Conservation (phyloP, 2,888 invertebrate species). For the Ochropacha duplaris region DNA sequence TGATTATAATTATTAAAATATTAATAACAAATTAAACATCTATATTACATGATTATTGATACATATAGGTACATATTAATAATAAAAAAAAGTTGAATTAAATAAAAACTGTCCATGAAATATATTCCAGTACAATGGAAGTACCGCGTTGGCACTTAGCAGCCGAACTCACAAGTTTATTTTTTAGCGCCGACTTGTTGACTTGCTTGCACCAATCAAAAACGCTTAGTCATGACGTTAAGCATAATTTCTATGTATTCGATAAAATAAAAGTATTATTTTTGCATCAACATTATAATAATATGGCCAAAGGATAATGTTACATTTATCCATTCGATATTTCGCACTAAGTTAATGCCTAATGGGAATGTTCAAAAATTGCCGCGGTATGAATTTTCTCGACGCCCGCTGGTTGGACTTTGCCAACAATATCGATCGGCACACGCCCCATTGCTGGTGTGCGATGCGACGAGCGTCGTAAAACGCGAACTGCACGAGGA, state of each 20-base stretch:
- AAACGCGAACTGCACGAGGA: slow-evolving; percentile 47
- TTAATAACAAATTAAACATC: too few species aligned
- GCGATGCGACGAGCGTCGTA: slow-evolving; percentile 27
- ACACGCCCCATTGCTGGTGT: slow-evolving; percentile 66
- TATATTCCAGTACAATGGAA: background rate
- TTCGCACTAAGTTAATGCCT: slow-evolving; percentile 35
- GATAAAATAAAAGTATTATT: slow-evolving; percentile 15
- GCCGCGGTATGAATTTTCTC: slow-evolving; percentile 66
- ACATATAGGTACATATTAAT: background rate
- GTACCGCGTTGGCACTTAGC: slow-evolving; percentile 5
- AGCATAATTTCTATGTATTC: slow-evolving; percentile 16
- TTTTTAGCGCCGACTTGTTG: slow-evolving; percentile 28
- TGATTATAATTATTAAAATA: too few species aligned
- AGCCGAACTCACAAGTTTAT: slow-evolving; percentile 26
- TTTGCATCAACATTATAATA: slow-evolving; percentile 1
- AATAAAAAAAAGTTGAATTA: background rate
- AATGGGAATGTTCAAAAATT: slow-evolving; percentile 55
- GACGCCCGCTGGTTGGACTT: slow-evolving; percentile 32
- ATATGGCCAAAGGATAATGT: slow-evolving; percentile 5
- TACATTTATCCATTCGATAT: slow-evolving; percentile 6
- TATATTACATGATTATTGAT: background rate
- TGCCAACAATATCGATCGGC: slow-evolving; percentile 68
- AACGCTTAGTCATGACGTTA: slow-evolving; percentile 46
- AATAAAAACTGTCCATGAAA: background rate
- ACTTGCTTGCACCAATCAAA: slow-evolving; percentile 33